These are phyloP conservation scores for Micoletzkya japonica DNA, from an alignment of 2,888 invertebrate species.

Conservation along the genomic window DNA sequence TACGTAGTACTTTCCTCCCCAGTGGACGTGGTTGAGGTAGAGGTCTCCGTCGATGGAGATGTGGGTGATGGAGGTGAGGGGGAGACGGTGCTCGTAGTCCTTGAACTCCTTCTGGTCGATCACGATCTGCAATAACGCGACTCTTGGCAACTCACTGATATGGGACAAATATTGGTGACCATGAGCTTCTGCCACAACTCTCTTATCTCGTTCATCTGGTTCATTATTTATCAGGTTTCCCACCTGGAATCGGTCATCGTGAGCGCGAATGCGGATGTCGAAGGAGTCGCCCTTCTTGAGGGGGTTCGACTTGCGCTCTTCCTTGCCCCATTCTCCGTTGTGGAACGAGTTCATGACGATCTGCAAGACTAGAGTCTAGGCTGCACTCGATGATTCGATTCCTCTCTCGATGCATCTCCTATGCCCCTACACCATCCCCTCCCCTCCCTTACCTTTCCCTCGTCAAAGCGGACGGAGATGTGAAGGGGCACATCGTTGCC, in stretches of 20 bases:
- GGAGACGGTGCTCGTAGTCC: slow-evolving; percentile 54
- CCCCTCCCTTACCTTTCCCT: slow-evolving; percentile 58
- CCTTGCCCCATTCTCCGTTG: slow-evolving; percentile 57
- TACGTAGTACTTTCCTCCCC: slow-evolving; percentile 58
- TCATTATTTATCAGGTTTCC: neutral
- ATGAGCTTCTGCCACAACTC: no score
- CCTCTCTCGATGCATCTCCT: neutral
- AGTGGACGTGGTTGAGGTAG: slow-evolving; percentile 52
- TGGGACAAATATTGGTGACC: no score
- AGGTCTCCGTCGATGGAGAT: slow-evolving; percentile 54
- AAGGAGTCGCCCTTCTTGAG: slow-evolving; percentile 57
- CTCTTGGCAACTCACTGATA: neutral
- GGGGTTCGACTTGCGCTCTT: slow-evolving; percentile 54
- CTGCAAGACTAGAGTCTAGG: slow-evolving; percentile 25
- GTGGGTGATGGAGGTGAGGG: slow-evolving; percentile 48
- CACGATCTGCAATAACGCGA: slow-evolving; percentile 37
- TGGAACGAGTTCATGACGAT: slow-evolving; percentile 61
- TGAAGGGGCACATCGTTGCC: slow-evolving; percentile 63
- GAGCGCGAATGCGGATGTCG: slow-evolving; percentile 53
- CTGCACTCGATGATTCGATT: neutral
- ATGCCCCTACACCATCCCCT: neutral
- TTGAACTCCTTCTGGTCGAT: slow-evolving; percentile 56
- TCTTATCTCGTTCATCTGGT: neutral
- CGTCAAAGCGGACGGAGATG: slow-evolving; percentile 61
- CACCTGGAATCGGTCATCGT: slow-evolving; percentile 52